Evolutionary conservation across 2,888 invertebrate species (phyloP).

Genomic region (Acrobasis consociella): DNA sequence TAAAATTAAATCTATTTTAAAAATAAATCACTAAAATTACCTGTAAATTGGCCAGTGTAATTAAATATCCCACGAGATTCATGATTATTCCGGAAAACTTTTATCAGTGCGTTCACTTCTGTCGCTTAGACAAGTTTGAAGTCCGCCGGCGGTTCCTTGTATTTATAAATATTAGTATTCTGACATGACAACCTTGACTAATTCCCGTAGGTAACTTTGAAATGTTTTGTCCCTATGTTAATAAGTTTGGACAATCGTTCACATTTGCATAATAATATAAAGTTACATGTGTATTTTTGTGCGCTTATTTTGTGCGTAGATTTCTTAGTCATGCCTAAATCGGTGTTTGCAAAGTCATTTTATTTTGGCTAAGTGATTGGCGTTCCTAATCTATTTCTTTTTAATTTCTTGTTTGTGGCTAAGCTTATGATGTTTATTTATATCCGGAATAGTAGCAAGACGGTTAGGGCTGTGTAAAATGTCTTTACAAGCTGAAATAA

Average conservation of each 20-base stretch:
- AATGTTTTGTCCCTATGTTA: slow-evolving; percentile 52
- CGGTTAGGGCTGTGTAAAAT: slow-evolving; percentile 69
- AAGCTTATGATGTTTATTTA: slow-evolving; percentile 19
- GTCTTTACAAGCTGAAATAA: slow-evolving; percentile 70
- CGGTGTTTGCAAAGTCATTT: background rate
- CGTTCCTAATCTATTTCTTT: slow-evolving; percentile 13
- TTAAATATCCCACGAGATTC: slow-evolving; percentile 45
- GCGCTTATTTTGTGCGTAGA: slow-evolving; percentile 14
- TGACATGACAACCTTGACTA: slow-evolving; percentile 42
- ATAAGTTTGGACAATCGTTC: slow-evolving; percentile 43
- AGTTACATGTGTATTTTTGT: slow-evolving; percentile 14
- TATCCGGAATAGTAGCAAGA: slow-evolving; percentile 54
- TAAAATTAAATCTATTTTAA: background rate
- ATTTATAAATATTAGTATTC: slow-evolving; percentile 55
- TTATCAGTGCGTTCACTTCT: slow-evolving; percentile 33
- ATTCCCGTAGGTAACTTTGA: slow-evolving; percentile 42
- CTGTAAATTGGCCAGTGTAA: slow-evolving; percentile 49
- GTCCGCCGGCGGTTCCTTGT: slow-evolving; percentile 34
- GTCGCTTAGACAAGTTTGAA: slow-evolving; percentile 35
- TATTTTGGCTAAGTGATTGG: background rate
- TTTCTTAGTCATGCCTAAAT: background rate
- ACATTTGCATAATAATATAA: slow-evolving; percentile 50
- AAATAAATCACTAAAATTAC: slow-evolving; percentile 33
- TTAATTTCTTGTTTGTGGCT: background rate
- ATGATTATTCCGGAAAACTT: slow-evolving; percentile 36